Evolutionary conservation across 2,797 vertebrate species (phyloP).

Genomic region (Sebastes taczanowskii): DNA sequence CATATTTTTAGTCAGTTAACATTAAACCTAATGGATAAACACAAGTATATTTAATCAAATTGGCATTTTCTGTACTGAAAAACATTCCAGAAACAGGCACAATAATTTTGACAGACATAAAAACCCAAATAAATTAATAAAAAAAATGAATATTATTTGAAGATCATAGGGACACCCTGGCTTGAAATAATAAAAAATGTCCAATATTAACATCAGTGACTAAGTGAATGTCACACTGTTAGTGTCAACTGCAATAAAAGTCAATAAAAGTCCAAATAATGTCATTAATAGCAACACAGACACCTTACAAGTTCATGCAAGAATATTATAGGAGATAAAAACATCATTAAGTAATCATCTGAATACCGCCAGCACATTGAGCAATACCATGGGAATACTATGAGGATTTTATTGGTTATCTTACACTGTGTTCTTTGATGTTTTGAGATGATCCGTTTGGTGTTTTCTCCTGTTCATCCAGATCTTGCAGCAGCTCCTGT

Average conservation of each 20-base stretch:
- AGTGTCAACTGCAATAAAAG: neutral
- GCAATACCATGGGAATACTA: neutral
- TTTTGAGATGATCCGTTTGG: constrained; percentile 81
- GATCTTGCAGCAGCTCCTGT: constrained; percentile 91
- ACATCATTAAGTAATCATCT: neutral
- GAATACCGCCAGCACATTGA: neutral
- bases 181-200: neutral
- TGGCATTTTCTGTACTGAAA: neutral
- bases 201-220: neutral
- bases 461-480: constrained; percentile 92
- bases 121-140: neutral
- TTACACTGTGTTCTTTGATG: constrained; percentile 80
- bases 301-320: neutral
- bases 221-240: neutral
- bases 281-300: neutral
- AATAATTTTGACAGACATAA: neutral
- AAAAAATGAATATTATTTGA: neutral
- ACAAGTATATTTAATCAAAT: neutral
- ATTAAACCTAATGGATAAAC: neutral
- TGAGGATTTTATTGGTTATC: neutral
- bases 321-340: neutral
- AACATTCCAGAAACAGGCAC: neutral
- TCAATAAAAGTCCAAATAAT: neutral
- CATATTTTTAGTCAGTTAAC: neutral
- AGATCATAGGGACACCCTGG: neutral